phyloP scores from a whole-genome alignment of 2,888 invertebrate species.

The Synergus japonicus region DNA sequence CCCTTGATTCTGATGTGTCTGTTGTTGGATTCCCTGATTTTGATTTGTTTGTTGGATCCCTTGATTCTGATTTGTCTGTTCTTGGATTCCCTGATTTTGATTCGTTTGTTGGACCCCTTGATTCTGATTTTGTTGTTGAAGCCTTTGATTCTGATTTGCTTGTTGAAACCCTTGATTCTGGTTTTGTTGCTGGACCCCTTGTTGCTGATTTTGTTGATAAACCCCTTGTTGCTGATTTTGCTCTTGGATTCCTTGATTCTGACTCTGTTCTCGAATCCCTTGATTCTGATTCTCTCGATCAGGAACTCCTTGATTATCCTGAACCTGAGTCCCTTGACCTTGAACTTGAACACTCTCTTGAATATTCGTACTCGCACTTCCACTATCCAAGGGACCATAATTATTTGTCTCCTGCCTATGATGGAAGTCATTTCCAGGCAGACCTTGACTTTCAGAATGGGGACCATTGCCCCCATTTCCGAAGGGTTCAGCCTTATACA shows the following conservation, averaged over 20 bases:
- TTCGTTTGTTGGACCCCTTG: background rate
- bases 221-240: background rate
- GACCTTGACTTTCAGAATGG: background rate
- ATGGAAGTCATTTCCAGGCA: background rate
- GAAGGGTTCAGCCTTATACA: conserved; percentile 79
- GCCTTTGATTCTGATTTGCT: background rate
- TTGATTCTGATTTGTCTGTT: background rate
- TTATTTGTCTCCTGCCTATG: background rate
- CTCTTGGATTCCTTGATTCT: background rate
- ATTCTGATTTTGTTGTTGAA: background rate
- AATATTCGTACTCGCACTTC: background rate
- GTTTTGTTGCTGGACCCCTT: background rate
- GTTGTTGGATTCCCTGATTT: background rate
- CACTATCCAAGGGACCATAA: background rate
- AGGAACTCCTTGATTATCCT: conserved; percentile 1
- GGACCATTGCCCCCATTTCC: background rate
- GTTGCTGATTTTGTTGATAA: background rate
- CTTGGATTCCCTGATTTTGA: background rate
- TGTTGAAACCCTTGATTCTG: background rate
- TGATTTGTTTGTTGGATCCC: background rate
- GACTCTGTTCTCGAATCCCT: background rate
- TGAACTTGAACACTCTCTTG: background rate
- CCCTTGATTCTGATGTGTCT: background rate
- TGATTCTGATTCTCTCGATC: background rate
- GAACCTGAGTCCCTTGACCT: background rate